Percentiles rank a stretch among this genome's conserved stretches.
These are phyloP conservation scores for Tethea ocularis DNA, from an alignment of 2,888 invertebrate species.

Conservation along the genomic window DNA sequence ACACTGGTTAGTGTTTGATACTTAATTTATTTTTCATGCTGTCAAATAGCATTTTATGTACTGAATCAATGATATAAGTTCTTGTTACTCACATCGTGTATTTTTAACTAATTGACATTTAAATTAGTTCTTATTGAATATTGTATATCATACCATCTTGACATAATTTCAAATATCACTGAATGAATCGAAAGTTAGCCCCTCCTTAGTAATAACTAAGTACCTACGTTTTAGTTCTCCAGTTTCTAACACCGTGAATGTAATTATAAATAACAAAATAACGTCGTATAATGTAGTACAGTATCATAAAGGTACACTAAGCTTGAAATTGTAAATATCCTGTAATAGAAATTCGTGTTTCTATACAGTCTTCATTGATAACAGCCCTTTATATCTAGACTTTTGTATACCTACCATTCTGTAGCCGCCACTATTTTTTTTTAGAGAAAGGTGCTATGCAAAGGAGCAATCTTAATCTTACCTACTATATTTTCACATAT, in stretches of 20 bases:
- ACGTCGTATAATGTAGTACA: constrained; percentile 54
- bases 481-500: constrained; percentile 19
- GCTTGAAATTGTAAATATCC: constrained; percentile 77
- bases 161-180: neutral
- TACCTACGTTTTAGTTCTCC: constrained; percentile 7
- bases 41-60: no score
- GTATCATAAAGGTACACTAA: constrained; percentile 50
- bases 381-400: constrained; percentile 62
- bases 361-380: constrained; percentile 75
- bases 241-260: constrained; percentile 27
- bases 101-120: neutral
- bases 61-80: no score
- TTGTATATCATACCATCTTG: neutral
- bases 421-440: constrained; percentile 45
- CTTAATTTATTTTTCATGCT: no score
- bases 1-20: no score
- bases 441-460: constrained; percentile 67
- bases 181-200: neutral
- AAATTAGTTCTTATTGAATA: no score
- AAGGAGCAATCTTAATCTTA: constrained; percentile 15
- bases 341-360: constrained; percentile 70
- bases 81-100: no score
- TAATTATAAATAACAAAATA: constrained; percentile 39
- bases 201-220: neutral
- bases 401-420: constrained; percentile 37